These are phyloP conservation scores for Eremobia ochroleuca DNA, from an alignment of 2,888 invertebrate species.

Conservation along the genomic window DNA sequence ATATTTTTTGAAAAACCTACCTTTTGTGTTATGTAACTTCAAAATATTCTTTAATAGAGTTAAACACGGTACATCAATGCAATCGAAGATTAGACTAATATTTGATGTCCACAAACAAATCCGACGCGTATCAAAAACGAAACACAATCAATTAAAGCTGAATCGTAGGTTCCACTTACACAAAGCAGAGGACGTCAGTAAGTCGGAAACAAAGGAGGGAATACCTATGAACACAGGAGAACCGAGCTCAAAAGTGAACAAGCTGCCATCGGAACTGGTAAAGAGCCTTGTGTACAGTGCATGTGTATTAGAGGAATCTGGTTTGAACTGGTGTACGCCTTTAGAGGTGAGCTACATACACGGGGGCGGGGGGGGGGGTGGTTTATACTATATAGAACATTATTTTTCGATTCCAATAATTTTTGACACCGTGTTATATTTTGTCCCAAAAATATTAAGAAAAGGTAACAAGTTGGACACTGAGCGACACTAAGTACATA, in stretches of 20 bases:
- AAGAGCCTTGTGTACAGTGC: neutral
- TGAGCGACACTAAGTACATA: too few relatives aligned
- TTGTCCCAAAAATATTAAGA: too few relatives aligned
- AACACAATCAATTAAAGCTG: constrained; percentile 19
- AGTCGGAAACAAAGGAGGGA: constrained; percentile 34
- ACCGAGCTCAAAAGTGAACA: constrained; percentile 1
- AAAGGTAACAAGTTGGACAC: too few relatives aligned
- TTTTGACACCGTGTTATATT: too few relatives aligned
- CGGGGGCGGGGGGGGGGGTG: too few relatives aligned
- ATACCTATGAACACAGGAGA: constrained; percentile 7
- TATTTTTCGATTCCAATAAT: too few relatives aligned
- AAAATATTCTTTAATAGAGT: neutral
- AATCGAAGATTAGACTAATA: neutral
- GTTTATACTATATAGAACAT: too few relatives aligned
- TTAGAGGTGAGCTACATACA: neutral
- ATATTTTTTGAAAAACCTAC: neutral
- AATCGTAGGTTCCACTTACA: constrained; percentile 33
- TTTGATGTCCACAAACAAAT: constrained; percentile 14
- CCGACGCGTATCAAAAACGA: neutral
- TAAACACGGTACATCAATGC: neutral
- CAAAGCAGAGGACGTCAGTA: constrained; percentile 34
- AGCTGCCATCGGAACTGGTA: neutral
- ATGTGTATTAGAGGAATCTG: neutral
- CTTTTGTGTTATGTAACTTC: too few relatives aligned
- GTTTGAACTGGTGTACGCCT: neutral